Evolutionary conservation across 2,113 vertebrate species (phyloP).

Genomic region (Corvus hawaiiensis): DNA sequence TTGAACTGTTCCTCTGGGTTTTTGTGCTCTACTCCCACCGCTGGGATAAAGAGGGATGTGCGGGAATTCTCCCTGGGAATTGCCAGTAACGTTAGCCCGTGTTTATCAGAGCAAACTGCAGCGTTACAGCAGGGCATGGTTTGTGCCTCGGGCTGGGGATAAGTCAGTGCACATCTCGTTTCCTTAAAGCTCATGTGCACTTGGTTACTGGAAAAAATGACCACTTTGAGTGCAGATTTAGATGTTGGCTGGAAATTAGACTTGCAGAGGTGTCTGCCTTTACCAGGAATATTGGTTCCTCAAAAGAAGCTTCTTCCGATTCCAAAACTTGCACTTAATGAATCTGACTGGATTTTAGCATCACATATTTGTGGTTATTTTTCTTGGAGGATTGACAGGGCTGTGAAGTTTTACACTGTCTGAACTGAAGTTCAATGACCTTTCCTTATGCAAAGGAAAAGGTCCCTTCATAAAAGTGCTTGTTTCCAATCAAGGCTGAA

Average conservation of each 20-base stretch:
- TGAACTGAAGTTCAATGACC: not conserved
- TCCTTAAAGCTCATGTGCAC: not conserved
- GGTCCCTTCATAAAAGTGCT: not conserved
- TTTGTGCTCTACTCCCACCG: not conserved
- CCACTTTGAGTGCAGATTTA: not conserved
- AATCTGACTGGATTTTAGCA: not conserved
- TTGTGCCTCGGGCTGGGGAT: not conserved
- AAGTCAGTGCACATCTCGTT: rapidly evolving
- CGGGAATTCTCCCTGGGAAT: not conserved
- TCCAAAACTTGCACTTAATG: slow-evolving; percentile 25
- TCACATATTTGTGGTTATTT: not conserved
- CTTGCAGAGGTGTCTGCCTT: not conserved
- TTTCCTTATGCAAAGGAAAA: not conserved
- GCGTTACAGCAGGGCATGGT: not conserved
- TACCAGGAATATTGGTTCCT: not conserved
- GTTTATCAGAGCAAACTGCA: not conserved
- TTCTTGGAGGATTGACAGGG: not conserved
- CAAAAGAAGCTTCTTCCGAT: not conserved
- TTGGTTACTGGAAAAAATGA: not conserved
- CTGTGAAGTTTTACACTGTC: not conserved
- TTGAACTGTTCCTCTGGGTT: not conserved
- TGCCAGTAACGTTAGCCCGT: not conserved
- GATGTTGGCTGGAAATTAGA: not conserved
- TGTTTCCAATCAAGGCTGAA: not conserved
- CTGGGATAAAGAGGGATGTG: not conserved